Conservation (phyloP, 2,888 invertebrate species). For the Hypolimnas misippus region DNA sequence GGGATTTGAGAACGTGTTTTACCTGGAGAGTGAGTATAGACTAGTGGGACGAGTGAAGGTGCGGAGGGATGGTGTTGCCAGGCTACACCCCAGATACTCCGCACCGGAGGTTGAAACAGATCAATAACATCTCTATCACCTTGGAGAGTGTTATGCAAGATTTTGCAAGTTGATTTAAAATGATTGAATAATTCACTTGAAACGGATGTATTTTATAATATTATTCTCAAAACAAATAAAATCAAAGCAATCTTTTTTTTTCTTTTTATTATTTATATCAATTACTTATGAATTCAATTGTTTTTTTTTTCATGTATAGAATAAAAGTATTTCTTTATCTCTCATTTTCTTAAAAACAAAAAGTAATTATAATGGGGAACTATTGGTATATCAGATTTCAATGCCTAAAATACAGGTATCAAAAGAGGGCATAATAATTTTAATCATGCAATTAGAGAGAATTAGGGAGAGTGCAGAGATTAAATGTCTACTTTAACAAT, state of each 20-base stretch:
- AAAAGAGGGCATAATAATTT: conserved; percentile 13
- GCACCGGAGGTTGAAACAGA: conserved; percentile 65
- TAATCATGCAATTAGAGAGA: conserved; percentile 16
- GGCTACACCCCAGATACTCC: conserved; percentile 72
- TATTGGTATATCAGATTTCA: conserved; percentile 3
- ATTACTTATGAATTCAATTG: no score
- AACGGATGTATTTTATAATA: not conserved
- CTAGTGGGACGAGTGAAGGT: conserved; percentile 58
- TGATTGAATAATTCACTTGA: not conserved
- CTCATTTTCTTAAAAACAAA: no score
- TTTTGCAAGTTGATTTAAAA: conserved; percentile 34
- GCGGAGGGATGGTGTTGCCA: conserved; percentile 78
- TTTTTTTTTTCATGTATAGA: no score
- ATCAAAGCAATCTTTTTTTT: not conserved
- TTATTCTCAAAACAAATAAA: not conserved
- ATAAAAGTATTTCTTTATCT: no score
- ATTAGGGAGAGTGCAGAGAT: conserved; percentile 17
- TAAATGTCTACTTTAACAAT: conserved; percentile 14
- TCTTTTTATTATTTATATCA: not conserved
- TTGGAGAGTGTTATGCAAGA: conserved; percentile 77
- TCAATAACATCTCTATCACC: conserved; percentile 79
- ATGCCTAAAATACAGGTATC: conserved; percentile 21
- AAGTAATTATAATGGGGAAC: not conserved
- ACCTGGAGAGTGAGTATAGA: conserved; percentile 80
- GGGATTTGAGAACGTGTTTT: conserved; percentile 82